phyloP scores from a whole-genome alignment of 2,888 invertebrate genomes.

The Charanyca ferruginea region DNA sequence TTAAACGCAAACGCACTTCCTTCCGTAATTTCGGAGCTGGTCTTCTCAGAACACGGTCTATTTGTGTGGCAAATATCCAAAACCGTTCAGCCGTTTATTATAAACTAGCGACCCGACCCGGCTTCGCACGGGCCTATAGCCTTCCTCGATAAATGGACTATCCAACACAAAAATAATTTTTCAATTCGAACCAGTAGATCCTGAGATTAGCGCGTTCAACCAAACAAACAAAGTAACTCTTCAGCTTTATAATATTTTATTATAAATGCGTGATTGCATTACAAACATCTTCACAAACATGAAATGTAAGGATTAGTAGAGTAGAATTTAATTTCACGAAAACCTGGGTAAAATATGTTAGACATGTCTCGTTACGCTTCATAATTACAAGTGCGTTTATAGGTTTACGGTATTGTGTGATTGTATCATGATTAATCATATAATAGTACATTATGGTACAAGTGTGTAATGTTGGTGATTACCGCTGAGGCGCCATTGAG shows the following conservation, averaged over 20 bases:
- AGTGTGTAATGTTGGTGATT: no score
- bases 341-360: neutral
- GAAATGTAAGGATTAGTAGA: constrained; percentile 25
- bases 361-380: neutral
- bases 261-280: neutral
- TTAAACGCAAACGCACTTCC: neutral
- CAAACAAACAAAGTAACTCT: no score
- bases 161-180: no score
- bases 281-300: neutral
- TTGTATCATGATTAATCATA: neutral
- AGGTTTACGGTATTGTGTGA: neutral
- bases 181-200: no score
- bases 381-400: constrained; percentile 6
- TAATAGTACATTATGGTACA: no score
- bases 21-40: neutral
- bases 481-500: no score
- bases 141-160: no score
- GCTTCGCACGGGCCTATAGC: no score
- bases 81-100: neutral
- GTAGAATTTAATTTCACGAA: constrained; percentile 33
- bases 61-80: neutral
- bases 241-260: no score
- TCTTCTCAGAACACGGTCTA: neutral
- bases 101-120: no score
- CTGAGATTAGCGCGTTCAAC: no score